Evolutionary conservation across 92 coral and sea anemone species (phyloP).

Genomic region (Siderastrea siderea): DNA sequence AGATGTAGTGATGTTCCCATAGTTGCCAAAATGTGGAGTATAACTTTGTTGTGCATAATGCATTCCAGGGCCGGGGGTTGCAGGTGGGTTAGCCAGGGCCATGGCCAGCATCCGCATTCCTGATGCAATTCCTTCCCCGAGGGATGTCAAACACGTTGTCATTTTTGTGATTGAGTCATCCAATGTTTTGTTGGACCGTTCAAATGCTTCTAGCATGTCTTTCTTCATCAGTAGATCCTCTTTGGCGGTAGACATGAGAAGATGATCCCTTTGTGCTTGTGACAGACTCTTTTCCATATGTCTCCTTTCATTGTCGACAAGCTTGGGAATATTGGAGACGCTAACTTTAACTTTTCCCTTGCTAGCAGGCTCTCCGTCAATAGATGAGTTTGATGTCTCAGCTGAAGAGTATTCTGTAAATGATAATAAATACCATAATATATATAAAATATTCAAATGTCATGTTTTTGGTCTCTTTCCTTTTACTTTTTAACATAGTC

Average conservation of each 20-base stretch:
- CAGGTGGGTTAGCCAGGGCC: constrained; percentile 5
- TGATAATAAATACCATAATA: not conserved
- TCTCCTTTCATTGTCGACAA: constrained; percentile 63
- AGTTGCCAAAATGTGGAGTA: not conserved
- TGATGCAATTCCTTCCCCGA: constrained; percentile 34
- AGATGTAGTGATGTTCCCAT: constrained; percentile 15
- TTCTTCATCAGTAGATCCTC: constrained; percentile 62
- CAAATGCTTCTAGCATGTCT: constrained; percentile 55
- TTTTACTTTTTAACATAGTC: not conserved
- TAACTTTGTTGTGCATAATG: not conserved
- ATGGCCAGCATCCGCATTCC: constrained; percentile 37
- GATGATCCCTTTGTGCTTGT: constrained; percentile 65
- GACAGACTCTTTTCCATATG: constrained; percentile 73
- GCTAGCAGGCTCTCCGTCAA: not conserved
- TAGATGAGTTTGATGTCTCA: not conserved
- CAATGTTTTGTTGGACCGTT: constrained; percentile 51
- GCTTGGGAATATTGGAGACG: constrained; percentile 56
- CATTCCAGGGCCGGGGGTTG: constrained; percentile 17
- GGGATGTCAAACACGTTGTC: constrained; percentile 27
- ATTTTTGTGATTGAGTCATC: constrained; percentile 57
- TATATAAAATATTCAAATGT: not conserved
- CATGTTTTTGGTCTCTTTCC: not conserved
- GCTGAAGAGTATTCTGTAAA: not conserved
- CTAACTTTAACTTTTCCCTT: constrained; percentile 8
- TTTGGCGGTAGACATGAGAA: constrained; percentile 62